Percentiles rank a stretch among this genome's conserved stretches.
phyloP scores from a whole-genome alignment of 2,797 vertebrate genomes.

The Characodon lateralis region DNA sequence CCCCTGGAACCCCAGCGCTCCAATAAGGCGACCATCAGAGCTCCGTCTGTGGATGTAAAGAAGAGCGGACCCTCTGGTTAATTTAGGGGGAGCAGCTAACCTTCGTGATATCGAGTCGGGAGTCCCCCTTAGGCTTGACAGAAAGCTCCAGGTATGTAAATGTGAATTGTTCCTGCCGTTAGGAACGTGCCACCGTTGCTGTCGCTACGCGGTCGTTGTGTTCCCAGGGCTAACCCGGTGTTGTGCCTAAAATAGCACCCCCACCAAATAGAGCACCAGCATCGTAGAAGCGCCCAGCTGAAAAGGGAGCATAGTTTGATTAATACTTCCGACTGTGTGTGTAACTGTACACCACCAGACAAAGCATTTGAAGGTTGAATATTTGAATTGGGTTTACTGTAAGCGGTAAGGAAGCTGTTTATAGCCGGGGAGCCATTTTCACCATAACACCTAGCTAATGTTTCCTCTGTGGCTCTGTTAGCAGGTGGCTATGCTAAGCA shows the following conservation, averaged over 20 bases:
- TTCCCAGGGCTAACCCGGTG: conserved; percentile 34
- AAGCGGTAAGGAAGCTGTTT: neutral
- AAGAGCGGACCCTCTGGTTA: conserved; percentile 8
- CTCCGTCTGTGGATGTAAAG: conserved; percentile 59
- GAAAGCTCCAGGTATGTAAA: conserved; percentile 43
- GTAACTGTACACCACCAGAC: too few species aligned
- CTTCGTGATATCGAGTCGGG: neutral
- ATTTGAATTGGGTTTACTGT: neutral
- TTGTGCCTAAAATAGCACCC: neutral
- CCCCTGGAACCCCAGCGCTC: conserved; percentile 40
- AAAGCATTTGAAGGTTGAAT: neutral
- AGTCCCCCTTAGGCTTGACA: neutral
- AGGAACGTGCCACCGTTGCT: conserved; percentile 9
- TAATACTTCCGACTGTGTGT: too few species aligned
- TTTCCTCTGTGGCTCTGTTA: conserved; percentile 18
- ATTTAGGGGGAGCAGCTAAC: conserved; percentile 29
- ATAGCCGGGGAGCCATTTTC: neutral
- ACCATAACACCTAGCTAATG: conserved; percentile 5
- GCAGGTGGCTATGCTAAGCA: conserved; percentile 48
- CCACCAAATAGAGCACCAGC: neutral
- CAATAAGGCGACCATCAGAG: conserved; percentile 55
- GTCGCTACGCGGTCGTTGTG: conserved; percentile 9
- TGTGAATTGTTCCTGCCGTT: neutral
- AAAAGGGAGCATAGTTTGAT: neutral
- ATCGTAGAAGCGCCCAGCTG: neutral